Conservation (phyloP, 2,113 vertebrate species). For the Cynocephalus volans region DNA sequence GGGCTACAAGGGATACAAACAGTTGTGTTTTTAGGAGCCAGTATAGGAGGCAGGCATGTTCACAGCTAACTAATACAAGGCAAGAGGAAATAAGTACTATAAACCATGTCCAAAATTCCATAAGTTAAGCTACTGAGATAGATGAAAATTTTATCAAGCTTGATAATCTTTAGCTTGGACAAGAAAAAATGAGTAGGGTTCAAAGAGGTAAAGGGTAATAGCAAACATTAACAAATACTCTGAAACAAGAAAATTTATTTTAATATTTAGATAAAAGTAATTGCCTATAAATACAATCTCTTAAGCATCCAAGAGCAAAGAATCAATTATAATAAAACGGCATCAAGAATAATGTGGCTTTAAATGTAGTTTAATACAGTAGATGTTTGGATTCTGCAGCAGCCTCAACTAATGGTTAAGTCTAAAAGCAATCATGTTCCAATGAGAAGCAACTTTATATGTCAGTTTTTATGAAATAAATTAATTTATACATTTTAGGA, state of each 20-base stretch:
- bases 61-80: slow-evolving; percentile 28
- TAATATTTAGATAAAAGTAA: slow-evolving; percentile 48
- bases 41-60: background rate
- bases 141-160: slow-evolving; percentile 40
- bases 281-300: slow-evolving; percentile 24
- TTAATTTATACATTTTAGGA: slow-evolving; percentile 60
- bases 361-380: slow-evolving; percentile 48
- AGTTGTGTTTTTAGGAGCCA: background rate
- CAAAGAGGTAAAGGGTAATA: slow-evolving; percentile 37
- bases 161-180: slow-evolving; percentile 52
- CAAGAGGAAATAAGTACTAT: slow-evolving; percentile 48
- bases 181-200: slow-evolving; percentile 59
- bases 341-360: slow-evolving; percentile 40
- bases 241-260: slow-evolving; percentile 59
- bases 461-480: slow-evolving; percentile 51
- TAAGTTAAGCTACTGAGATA: slow-evolving; percentile 18
- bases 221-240: slow-evolving; percentile 50
- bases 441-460: slow-evolving; percentile 59
- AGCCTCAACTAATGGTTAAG: slow-evolving; percentile 13
- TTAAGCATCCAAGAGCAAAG: slow-evolving; percentile 54
- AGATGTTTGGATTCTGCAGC: slow-evolving; percentile 16
- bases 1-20: background rate
- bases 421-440: slow-evolving; percentile 47
- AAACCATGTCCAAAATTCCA: slow-evolving; percentile 29
- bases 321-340: background rate